Percentiles rank a stretch among this genome's conserved stretches.
These are phyloP conservation scores for Engystomops pustulosus DNA, from an alignment of 2,113 vertebrate genomes.

Conservation along the genomic window DNA sequence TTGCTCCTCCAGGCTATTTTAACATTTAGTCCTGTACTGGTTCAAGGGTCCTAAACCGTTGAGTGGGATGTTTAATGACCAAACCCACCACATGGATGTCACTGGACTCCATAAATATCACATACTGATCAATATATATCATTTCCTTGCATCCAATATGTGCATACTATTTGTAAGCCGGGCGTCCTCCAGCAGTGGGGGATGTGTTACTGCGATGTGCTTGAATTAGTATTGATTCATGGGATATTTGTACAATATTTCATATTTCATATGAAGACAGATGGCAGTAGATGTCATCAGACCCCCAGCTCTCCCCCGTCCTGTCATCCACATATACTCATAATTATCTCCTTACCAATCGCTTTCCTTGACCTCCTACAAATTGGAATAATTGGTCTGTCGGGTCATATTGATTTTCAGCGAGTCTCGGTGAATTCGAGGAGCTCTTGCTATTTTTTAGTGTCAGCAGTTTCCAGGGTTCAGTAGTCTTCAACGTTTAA, in stretches of 20 bases:
- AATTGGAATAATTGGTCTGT: conserved; percentile 45
- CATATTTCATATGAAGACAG: neutral
- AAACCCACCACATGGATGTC: too few relatives aligned
- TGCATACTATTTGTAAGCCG: too few relatives aligned
- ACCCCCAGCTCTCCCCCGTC: neutral
- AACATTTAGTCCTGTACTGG: too few relatives aligned
- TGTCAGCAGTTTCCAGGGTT: conserved; percentile 38
- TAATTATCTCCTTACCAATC: conserved; percentile 40
- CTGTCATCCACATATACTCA: conserved; percentile 34
- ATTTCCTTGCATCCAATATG: neutral
- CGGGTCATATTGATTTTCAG: conserved; percentile 42
- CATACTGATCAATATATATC: neutral
- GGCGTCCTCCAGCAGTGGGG: neutral
- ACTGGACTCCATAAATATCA: neutral
- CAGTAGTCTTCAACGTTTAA: neutral
- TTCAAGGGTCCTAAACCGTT: too few relatives aligned
- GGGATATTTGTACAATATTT: neutral
- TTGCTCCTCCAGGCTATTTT: too few relatives aligned
- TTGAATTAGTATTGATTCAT: neutral
- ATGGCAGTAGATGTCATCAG: neutral
- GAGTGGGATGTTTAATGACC: too few relatives aligned
- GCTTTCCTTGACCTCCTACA: conserved; percentile 25
- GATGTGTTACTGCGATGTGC: neutral
- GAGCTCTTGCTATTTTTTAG: conserved; percentile 30
- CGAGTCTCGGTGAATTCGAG: conserved; percentile 28